Conservation (phyloP, 2,888 invertebrate species). For the Lasioglossum marginatum region DNA sequence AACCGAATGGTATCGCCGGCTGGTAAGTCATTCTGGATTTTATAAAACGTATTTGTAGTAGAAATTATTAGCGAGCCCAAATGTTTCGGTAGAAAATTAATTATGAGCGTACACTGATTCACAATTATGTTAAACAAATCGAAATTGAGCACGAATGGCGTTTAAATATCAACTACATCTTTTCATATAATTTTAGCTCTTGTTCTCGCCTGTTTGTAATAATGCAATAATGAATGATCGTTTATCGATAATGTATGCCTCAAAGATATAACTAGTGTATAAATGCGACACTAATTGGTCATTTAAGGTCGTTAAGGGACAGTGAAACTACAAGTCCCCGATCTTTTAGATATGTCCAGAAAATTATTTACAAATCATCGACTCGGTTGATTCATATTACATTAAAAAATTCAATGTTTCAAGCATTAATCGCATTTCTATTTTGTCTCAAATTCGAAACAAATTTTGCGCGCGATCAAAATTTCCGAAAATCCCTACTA, state of each 20-base stretch:
- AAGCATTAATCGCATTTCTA: not conserved
- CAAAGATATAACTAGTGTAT: not conserved
- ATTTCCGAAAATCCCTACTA: not conserved
- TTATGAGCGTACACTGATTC: not conserved
- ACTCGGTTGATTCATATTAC: not conserved
- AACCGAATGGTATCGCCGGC: conserved; percentile 88
- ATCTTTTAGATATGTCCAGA: not conserved
- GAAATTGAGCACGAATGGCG: not conserved
- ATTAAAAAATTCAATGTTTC: not conserved
- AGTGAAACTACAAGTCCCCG: not conserved
- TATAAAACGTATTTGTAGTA: not conserved
- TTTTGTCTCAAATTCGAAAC: not conserved
- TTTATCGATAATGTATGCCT: not conserved
- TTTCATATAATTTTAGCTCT: not conserved
- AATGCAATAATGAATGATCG: not conserved
- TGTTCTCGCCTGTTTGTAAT: not conserved
- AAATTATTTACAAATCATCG: not conserved
- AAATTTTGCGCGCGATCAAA: no score
- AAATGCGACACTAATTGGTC: not conserved
- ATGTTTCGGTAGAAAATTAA: not conserved
- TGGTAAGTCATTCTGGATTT: conserved; percentile 84
- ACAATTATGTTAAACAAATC: not conserved
- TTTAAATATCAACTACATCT: not conserved
- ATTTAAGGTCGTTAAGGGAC: not conserved
- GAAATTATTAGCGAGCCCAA: not conserved